These are phyloP conservation scores for Petrosia ficiformis DNA, from an alignment of 37 sponge, comb jelly and placozoan species.

Conservation along the genomic window DNA sequence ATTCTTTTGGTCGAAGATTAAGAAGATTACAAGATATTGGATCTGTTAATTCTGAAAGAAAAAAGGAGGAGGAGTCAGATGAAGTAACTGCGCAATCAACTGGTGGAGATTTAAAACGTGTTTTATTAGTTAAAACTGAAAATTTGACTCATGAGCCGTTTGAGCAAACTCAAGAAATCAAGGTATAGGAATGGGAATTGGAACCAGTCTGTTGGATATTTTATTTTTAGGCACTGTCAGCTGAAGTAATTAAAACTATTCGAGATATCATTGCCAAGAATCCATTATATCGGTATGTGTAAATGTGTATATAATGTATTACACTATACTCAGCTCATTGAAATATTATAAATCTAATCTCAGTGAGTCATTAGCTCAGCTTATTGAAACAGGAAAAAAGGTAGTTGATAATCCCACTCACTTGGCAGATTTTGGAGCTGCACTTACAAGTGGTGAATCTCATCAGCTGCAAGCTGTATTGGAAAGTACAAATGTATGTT, in stretches of 20 bases:
- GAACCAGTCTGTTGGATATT: neutral
- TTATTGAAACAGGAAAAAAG: conserved; percentile 82
- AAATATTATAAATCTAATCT: neutral
- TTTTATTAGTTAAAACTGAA: conserved; percentile 78
- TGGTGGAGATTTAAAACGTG: conserved; percentile 3
- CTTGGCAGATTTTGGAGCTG: conserved; percentile 94
- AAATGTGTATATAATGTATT: too few species aligned
- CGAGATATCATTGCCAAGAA: conserved; percentile 88
- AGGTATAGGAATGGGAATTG: conserved; percentile 30
- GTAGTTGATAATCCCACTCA: conserved; percentile 86
- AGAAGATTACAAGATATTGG: neutral
- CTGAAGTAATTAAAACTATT: conserved; percentile 93
- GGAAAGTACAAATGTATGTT: conserved; percentile 73
- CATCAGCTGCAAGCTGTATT: conserved; percentile 77
- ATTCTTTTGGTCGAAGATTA: neutral
- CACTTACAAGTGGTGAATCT: conserved; percentile 84
- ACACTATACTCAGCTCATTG: conserved; percentile 5
- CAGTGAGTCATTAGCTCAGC: conserved; percentile 80
- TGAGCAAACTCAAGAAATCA: conserved; percentile 62
- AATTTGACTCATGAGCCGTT: conserved; percentile 74
- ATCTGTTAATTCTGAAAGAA: conserved; percentile 1
- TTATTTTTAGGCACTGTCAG: conserved; percentile 75
- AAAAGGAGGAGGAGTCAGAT: conserved; percentile 12
- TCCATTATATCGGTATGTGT: conserved; percentile 82
- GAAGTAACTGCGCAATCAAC: conserved; percentile 11